These are phyloP conservation scores for Penaeus chinensis DNA, from an alignment of 1,140 invertebrate species.

Conservation along the genomic window DNA sequence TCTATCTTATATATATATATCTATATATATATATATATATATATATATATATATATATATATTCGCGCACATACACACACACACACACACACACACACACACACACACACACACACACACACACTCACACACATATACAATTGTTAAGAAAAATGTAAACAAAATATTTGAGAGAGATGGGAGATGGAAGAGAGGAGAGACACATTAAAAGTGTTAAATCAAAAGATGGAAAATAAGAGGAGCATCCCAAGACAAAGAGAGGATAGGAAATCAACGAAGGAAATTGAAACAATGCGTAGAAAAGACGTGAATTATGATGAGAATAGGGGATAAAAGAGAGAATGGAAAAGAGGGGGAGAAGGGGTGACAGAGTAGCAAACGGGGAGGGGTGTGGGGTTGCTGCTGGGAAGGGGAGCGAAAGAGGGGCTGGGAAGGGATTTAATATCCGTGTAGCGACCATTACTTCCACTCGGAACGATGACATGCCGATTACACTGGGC, in stretches of 20 bases:
- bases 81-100: too few species aligned
- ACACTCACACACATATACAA: too few species aligned
- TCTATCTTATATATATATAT: too few species aligned
- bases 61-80: too few species aligned
- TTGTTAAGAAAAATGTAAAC: too few species aligned
- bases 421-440: conserved; percentile 5
- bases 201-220: background rate
- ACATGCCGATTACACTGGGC: conserved; percentile 50
- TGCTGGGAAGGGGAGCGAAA: background rate
- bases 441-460: conserved; percentile 32
- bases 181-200: too few species aligned
- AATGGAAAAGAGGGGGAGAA: background rate
- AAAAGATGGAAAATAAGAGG: background rate
- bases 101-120: too few species aligned
- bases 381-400: background rate
- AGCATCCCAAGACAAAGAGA: background rate
- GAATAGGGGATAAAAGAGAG: background rate
- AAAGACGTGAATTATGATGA: background rate
- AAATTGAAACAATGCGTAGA: background rate
- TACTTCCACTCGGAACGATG: conserved; percentile 59
- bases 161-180: too few species aligned
- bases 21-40: too few species aligned
- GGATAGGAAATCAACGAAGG: background rate
- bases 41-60: too few species aligned
- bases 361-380: background rate